Evolutionary conservation across 2,888 invertebrate species (phyloP).

Genomic region (Acronicta alni): DNA sequence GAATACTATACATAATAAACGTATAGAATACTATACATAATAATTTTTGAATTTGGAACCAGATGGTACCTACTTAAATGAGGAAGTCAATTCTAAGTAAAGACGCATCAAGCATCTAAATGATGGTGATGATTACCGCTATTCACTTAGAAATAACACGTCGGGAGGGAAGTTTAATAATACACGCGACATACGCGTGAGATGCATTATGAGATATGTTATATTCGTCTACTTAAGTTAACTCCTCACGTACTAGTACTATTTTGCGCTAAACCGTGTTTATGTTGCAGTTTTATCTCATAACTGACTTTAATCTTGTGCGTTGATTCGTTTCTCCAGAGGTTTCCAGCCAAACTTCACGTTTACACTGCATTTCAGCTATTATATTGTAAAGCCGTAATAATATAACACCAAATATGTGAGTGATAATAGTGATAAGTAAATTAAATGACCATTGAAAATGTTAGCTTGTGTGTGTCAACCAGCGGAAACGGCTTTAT

Average conservation of each 20-base stretch:
- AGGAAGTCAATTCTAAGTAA: slow-evolving; percentile 35
- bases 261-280: slow-evolving; percentile 11
- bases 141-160: slow-evolving; percentile 43
- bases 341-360: slow-evolving; percentile 66
- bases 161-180: slow-evolving; percentile 48
- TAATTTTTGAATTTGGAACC: slow-evolving; percentile 22
- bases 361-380: slow-evolving; percentile 10
- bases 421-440: slow-evolving; percentile 76
- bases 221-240: slow-evolving; percentile 19
- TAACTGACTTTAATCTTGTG: slow-evolving; percentile 6
- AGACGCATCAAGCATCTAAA: slow-evolving; percentile 29
- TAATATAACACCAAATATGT: slow-evolving; percentile 73
- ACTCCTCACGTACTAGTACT: slow-evolving; percentile 19
- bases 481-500: slow-evolving; percentile 89
- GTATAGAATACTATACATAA: too few species aligned
- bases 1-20: too few species aligned
- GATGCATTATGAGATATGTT: slow-evolving; percentile 33
- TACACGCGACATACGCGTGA: slow-evolving; percentile 30
- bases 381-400: slow-evolving; percentile 26
- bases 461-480: slow-evolving; percentile 92
- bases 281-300: slow-evolving; percentile 16
- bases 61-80: slow-evolving; percentile 15
- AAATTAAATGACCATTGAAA: slow-evolving; percentile 75
- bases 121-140: slow-evolving; percentile 40
- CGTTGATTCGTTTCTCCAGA: slow-evolving; percentile 19